Conservation (phyloP, 2,797 vertebrate species). For the Nannoperca obscura region DNA sequence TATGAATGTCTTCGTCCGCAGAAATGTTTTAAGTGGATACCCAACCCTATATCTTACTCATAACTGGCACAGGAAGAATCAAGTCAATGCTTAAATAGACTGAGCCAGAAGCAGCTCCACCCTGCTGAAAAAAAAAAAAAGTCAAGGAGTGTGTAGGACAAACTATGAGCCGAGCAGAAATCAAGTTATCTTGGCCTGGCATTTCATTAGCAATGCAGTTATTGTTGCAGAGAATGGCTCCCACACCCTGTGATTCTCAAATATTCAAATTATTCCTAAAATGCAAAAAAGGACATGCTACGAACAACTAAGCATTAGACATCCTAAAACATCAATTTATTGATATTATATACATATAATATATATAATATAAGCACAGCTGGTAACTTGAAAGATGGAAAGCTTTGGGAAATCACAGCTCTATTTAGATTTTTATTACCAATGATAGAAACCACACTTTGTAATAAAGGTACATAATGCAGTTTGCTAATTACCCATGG, state of each 20-base stretch:
- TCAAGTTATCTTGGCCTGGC: slow-evolving; percentile 16
- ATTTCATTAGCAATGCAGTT: slow-evolving; percentile 22
- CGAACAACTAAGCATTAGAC: not conserved
- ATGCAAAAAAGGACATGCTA: slow-evolving; percentile 13
- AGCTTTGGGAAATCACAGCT: not conserved
- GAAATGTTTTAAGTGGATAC: slow-evolving; percentile 24
- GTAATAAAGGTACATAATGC: not conserved
- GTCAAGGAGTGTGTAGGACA: slow-evolving; percentile 16
- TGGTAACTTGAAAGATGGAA: not conserved
- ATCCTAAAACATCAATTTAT: not conserved
- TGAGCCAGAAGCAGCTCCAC: slow-evolving; percentile 42
- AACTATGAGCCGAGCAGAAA: slow-evolving; percentile 15
- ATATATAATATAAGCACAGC: not conserved
- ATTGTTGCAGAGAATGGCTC: slow-evolving; percentile 21
- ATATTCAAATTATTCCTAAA: slow-evolving; percentile 27
- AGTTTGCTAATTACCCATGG: not conserved
- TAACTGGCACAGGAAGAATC: slow-evolving; percentile 20
- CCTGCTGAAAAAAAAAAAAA: slow-evolving; percentile 22
- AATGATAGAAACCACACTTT: not conserved
- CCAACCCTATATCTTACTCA: slow-evolving; percentile 54
- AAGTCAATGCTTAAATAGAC: slow-evolving; percentile 26
- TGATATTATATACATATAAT: too few species aligned
- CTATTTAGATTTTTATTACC: not conserved
- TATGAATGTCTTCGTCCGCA: slow-evolving; percentile 16
- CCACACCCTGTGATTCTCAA: not conserved